Evolutionary conservation across 2,113 vertebrate genomes (phyloP).

Genomic region (Malurus elegans): DNA sequence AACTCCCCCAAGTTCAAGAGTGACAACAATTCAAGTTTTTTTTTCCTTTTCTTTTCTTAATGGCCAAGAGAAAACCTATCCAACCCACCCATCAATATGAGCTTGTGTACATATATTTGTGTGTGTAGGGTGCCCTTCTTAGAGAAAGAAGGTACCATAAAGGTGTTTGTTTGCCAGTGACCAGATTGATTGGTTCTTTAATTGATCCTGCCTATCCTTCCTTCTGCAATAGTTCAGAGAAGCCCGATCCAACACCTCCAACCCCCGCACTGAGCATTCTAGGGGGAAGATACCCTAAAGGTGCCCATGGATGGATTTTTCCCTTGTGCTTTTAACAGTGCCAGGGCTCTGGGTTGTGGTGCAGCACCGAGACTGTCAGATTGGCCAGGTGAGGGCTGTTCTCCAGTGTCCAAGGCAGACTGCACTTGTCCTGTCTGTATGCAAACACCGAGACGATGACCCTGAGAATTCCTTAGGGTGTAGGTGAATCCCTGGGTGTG

Average conservation of each 20-base stretch:
- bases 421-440: neutral
- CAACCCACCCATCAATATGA: neutral
- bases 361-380: neutral
- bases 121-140: neutral
- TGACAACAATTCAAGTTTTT: neutral
- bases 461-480: slow-evolving; percentile 23
- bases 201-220: neutral
- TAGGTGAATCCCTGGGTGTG: neutral
- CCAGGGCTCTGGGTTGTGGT: neutral
- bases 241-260: neutral
- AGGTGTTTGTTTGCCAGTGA: neutral
- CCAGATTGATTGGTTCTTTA: neutral
- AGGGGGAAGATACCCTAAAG: neutral
- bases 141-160: neutral
- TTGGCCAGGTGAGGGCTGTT: neutral
- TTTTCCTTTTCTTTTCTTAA: neutral
- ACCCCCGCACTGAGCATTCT: fast-evolving
- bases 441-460: neutral
- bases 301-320: slow-evolving; percentile 28
- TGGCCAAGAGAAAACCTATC: neutral
- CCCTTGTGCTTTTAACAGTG: slow-evolving; percentile 31
- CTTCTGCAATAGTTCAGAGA: slow-evolving; percentile 1
- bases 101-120: neutral
- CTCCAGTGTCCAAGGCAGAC: neutral
- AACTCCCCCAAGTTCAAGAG: neutral